Percentiles rank a stretch among this genome's conserved stretches.
These are phyloP conservation scores for Paradisaea rubra DNA, from an alignment of 2,113 vertebrate species.

Conservation along the genomic window DNA sequence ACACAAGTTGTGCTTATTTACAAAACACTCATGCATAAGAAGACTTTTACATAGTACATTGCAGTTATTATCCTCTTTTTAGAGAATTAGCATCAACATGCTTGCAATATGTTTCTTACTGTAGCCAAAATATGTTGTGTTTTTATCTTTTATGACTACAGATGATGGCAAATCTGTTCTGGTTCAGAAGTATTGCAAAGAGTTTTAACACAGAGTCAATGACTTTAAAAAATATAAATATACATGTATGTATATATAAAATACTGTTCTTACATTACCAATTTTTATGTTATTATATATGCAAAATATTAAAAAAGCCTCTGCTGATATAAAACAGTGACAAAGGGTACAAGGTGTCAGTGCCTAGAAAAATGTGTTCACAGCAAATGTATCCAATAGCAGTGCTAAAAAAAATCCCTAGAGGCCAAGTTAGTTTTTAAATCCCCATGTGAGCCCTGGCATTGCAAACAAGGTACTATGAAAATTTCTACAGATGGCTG, in stretches of 20 bases:
- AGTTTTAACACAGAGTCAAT: conserved; percentile 30
- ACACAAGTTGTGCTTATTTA: neutral
- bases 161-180: conserved; percentile 55
- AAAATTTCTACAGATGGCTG: conserved; percentile 71
- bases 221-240: neutral
- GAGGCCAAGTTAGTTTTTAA: conserved; percentile 39
- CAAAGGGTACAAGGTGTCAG: neutral
- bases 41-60: neutral
- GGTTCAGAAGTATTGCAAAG: conserved; percentile 1
- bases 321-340: conserved; percentile 39
- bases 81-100: conserved; percentile 8
- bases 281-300: conserved; percentile 7
- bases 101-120: conserved; percentile 26
- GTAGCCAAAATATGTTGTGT: conserved; percentile 7
- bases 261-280: conserved; percentile 1
- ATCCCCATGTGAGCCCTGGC: conserved; percentile 28
- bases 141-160: conserved; percentile 54
- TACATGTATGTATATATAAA: neutral
- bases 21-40: neutral
- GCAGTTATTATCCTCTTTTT: conserved; percentile 3
- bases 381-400: neutral
- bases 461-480: conserved; percentile 41
- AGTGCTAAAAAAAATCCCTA: conserved; percentile 6
- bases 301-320: conserved; percentile 11
- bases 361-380: conserved; percentile 49